Percentiles rank a stretch among this genome's conserved stretches.
These are phyloP conservation scores for Crepidodera aurea DNA, from an alignment of 2,888 invertebrate genomes.

Conservation along the genomic window DNA sequence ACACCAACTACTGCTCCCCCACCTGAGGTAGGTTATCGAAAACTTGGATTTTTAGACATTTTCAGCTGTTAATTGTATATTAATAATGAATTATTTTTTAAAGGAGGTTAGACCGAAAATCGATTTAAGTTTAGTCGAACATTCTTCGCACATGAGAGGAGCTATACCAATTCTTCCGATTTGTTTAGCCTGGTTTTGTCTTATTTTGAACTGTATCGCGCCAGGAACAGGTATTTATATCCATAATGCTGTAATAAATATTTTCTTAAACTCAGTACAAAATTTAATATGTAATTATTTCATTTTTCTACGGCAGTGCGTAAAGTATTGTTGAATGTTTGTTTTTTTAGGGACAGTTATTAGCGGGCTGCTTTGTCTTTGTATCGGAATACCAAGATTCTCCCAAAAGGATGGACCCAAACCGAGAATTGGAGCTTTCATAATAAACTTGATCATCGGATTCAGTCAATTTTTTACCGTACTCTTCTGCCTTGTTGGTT, in stretches of 20 bases:
- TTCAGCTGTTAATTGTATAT: no score
- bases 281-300: no score
- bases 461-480: slow-evolving; percentile 91
- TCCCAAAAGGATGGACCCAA: slow-evolving; percentile 81
- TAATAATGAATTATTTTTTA: slow-evolving; percentile 9
- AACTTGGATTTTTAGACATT: not conserved
- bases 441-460: slow-evolving; percentile 87
- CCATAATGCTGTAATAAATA: no score
- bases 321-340: no score
- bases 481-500: slow-evolving; percentile 92
- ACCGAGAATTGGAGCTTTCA: slow-evolving; percentile 79
- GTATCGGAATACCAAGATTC: slow-evolving; percentile 88
- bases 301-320: no score
- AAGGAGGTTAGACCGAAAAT: slow-evolving; percentile 80
- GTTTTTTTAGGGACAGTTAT: slow-evolving; percentile 79
- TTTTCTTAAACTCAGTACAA: no score
- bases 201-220: slow-evolving; percentile 79
- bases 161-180: slow-evolving; percentile 92
- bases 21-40: slow-evolving; percentile 62
- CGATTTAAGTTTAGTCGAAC: slow-evolving; percentile 80
- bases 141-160: slow-evolving; percentile 86
- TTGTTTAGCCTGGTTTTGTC: slow-evolving; percentile 86
- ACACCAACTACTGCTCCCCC: slow-evolving; percentile 66
- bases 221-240: slow-evolving; percentile 77
- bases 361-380: slow-evolving; percentile 88